Conservation (phyloP, 2,113 vertebrate genomes). For the Oriolus oriolus region DNA sequence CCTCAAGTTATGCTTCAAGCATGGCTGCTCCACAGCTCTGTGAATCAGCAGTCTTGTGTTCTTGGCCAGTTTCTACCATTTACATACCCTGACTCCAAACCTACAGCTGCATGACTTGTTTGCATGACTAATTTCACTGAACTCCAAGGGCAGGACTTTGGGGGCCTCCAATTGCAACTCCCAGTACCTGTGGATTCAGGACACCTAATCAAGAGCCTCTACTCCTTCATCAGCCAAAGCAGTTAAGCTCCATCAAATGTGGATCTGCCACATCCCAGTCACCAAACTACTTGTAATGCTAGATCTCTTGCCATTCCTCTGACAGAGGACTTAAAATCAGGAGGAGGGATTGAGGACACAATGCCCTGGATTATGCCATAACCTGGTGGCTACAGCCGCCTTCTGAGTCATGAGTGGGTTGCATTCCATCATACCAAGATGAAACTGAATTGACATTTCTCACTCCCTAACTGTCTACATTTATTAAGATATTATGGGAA, state of each 20-base stretch:
- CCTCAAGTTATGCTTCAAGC: neutral
- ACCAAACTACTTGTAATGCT: neutral
- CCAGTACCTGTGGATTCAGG: neutral
- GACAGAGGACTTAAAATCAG: neutral
- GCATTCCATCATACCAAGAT: neutral
- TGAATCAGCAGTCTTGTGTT: neutral
- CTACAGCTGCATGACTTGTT: neutral
- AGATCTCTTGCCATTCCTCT: neutral
- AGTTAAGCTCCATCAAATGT: neutral
- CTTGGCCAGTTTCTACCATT: neutral
- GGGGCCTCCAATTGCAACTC: neutral
- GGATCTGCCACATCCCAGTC: neutral
- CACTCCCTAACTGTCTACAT: neutral
- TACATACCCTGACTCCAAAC: neutral
- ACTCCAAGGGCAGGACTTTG: neutral
- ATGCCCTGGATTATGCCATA: neutral
- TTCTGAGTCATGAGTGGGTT: neutral
- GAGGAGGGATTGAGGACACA: neutral
- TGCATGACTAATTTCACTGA: neutral
- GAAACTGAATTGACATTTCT: neutral
- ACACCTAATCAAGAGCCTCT: neutral
- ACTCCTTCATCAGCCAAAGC: neutral
- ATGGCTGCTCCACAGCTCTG: neutral
- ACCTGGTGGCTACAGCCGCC: neutral
- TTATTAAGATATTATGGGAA: neutral